phyloP scores from a whole-genome alignment of 2,797 vertebrate genomes.

The Urophycis tenuis region DNA sequence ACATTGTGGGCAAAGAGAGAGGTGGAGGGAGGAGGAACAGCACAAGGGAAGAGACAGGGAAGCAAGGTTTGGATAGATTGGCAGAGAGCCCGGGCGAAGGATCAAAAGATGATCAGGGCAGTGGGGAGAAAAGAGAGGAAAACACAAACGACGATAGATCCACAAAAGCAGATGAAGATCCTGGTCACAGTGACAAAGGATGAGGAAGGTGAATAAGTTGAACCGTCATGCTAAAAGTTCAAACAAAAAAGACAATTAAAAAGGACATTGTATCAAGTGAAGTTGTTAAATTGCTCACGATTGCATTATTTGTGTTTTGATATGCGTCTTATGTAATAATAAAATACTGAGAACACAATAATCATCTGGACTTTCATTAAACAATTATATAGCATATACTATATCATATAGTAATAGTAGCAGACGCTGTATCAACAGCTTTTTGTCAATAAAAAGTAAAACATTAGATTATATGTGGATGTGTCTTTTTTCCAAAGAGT shows the following conservation, averaged over 20 bases:
- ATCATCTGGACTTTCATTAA: not conserved
- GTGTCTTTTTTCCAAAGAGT: not conserved
- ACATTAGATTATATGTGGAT: not conserved
- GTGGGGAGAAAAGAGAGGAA: slow-evolving; percentile 18
- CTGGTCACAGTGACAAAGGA: slow-evolving; percentile 23
- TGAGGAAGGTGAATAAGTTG: slow-evolving; percentile 16
- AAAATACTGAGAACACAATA: not conserved
- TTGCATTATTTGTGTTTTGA: not conserved
- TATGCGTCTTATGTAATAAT: slow-evolving; percentile 9
- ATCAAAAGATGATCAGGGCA: slow-evolving; percentile 17
- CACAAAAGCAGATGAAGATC: slow-evolving; percentile 47
- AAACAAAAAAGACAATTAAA: not conserved
- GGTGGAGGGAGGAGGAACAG: slow-evolving; percentile 53
- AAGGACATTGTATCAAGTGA: not conserved
- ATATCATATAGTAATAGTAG: not conserved
- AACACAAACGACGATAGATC: slow-evolving; percentile 36
- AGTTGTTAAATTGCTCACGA: not conserved
- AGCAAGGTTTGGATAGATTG: slow-evolving; percentile 26
- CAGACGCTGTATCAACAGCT: too few species aligned
- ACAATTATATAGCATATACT: not conserved
- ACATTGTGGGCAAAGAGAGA: slow-evolving; percentile 42
- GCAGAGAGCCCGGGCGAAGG: slow-evolving; percentile 12
- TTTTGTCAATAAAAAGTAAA: not conserved
- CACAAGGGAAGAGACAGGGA: slow-evolving; percentile 31
- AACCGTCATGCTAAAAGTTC: not conserved